A percentile compares a stretch with the other conserved stretches of the same genome.
phyloP scores from a whole-genome alignment of 2,113 vertebrate species.

The Choloepus hoffmanni region DNA sequence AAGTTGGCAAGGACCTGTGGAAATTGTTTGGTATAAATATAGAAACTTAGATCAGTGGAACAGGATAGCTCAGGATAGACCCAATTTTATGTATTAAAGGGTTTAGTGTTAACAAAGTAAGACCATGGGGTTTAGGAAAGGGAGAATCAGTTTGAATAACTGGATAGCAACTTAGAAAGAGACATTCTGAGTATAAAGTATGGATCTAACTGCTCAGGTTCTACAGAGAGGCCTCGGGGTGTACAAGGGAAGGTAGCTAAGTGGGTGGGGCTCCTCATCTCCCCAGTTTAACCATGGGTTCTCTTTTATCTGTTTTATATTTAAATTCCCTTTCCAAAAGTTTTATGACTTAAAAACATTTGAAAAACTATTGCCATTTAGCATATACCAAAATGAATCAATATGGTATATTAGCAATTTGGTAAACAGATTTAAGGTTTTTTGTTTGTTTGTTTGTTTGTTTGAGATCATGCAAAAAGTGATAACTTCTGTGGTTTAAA shows the following conservation, averaged over 20 bases:
- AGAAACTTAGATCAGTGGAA: neutral
- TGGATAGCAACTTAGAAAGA: neutral
- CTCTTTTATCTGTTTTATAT: neutral
- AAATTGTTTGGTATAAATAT: neutral
- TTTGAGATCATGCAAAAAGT: neutral
- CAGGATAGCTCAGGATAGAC: neutral
- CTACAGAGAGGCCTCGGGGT: neutral
- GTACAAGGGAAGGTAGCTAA: neutral
- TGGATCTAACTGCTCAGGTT: neutral
- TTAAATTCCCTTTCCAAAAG: constrained; percentile 7
- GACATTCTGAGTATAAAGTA: neutral
- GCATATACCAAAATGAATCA: neutral
- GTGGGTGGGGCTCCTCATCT: neutral
- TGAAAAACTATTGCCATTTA: neutral
- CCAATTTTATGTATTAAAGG: neutral
- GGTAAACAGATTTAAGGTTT: neutral
- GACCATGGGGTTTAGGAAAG: neutral
- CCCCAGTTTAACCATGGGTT: neutral
- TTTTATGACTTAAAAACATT: neutral
- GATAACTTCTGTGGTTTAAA: neutral
- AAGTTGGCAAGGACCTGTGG: neutral
- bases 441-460: neutral
- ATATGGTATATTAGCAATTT: neutral
- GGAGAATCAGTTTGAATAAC: neutral
- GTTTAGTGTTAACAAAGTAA: neutral